These are phyloP conservation scores for Microcebus griseorufus DNA, from an alignment of 2,113 vertebrate species.

Conservation along the genomic window DNA sequence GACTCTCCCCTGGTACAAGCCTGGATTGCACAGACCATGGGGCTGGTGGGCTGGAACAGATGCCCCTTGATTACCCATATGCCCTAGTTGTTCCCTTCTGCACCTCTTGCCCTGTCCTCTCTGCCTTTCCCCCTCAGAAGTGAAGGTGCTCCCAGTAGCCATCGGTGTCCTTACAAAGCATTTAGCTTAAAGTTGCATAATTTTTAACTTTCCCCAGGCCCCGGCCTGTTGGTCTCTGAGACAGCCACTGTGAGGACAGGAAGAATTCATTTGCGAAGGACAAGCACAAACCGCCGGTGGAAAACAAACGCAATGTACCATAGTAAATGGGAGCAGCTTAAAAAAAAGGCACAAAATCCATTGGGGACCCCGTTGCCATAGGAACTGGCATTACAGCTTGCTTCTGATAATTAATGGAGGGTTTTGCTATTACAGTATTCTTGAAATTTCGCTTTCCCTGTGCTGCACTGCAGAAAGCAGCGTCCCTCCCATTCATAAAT, in stretches of 20 bases:
- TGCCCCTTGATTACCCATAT: fast-evolving
- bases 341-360: constrained; percentile 80
- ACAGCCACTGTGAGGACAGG: not conserved
- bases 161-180: not conserved
- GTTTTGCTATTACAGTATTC: constrained; percentile 87
- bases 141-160: not conserved
- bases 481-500: constrained; percentile 90
- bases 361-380: constrained; percentile 88
- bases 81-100: not conserved
- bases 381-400: constrained; percentile 86
- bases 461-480: constrained; percentile 88
- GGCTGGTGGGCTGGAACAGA: fast-evolving
- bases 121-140: not conserved
- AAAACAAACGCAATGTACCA: constrained; percentile 60
- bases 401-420: constrained; percentile 90
- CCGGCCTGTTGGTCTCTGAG: not conserved
- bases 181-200: constrained; percentile 38
- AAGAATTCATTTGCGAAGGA: constrained; percentile 57
- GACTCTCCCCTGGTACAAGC: not conserved
- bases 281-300: constrained; percentile 42
- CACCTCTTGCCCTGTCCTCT: not conserved
- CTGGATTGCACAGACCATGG: not conserved
- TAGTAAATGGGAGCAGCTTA: constrained; percentile 70
- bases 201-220: not conserved
- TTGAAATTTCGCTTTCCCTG: constrained; percentile 84